A percentile compares a stretch with the other conserved stretches of the same genome.
phyloP scores from a whole-genome alignment of 2,888 invertebrate species.

The Drosophila imparisetae region DNA sequence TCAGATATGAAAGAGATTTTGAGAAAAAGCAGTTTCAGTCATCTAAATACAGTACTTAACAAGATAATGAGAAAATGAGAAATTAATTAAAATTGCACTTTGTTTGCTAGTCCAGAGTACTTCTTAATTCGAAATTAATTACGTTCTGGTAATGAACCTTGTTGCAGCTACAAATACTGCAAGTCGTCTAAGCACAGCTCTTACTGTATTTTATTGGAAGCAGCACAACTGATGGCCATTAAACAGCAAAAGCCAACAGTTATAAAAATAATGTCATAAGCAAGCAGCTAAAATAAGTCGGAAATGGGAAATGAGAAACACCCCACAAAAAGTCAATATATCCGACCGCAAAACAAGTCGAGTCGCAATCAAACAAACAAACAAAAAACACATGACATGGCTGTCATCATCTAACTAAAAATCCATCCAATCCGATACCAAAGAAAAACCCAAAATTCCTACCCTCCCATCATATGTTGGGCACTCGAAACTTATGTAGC shows the following conservation, averaged over 20 bases:
- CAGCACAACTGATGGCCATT: conserved; percentile 46
- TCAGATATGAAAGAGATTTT: not conserved
- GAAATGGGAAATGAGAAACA: not conserved
- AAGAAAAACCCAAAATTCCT: not conserved
- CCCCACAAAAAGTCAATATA: conserved; percentile 17
- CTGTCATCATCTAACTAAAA: conserved; percentile 22
- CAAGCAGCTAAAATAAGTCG: conserved; percentile 16
- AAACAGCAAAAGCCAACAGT: conserved; percentile 39
- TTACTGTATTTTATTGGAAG: conserved; percentile 43
- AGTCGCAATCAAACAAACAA: conserved; percentile 14
- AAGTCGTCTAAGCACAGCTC: not conserved
- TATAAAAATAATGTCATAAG: conserved; percentile 51
- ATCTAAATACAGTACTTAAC: not conserved
- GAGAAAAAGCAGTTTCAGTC: not conserved
- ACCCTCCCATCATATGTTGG: conserved; percentile 1
- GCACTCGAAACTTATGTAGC: conserved; percentile 12
- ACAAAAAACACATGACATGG: conserved; percentile 16
- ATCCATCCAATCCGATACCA: conserved; percentile 10
- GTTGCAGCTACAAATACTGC: not conserved
- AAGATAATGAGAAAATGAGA: not conserved
- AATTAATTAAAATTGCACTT: not conserved
- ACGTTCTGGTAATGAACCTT: not conserved
- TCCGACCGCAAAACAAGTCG: conserved; percentile 17
- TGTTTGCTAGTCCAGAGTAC: not conserved
- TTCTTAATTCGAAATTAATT: not conserved